A percentile compares a stretch with the other conserved stretches of the same genome.
These are phyloP conservation scores for Lophius americanus DNA, from an alignment of 2,797 vertebrate species.

Conservation along the genomic window DNA sequence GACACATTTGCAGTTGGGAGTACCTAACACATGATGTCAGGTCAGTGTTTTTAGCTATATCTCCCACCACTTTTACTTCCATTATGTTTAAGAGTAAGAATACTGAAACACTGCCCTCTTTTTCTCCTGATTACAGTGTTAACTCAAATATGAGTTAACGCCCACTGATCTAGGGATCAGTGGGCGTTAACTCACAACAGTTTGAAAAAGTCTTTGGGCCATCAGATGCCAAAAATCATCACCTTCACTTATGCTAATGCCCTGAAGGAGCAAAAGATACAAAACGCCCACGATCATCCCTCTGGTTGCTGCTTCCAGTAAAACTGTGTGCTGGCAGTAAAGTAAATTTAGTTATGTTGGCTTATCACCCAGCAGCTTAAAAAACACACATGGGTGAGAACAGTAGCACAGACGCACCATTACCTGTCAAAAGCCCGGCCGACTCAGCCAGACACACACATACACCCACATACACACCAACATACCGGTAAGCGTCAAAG, in stretches of 20 bases:
- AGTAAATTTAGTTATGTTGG: constrained; percentile 72
- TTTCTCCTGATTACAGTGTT: constrained; percentile 14
- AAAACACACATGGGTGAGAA: constrained; percentile 35
- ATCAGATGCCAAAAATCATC: constrained; percentile 59
- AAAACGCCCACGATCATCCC: constrained; percentile 40
- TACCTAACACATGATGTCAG: neutral
- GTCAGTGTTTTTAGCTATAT: neutral
- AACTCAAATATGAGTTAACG: constrained; percentile 12
- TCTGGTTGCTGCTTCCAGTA: constrained; percentile 46
- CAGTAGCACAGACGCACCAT: constrained; percentile 23
- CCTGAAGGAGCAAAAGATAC: constrained; percentile 40
- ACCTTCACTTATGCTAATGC: constrained; percentile 51
- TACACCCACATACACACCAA: constrained; percentile 43
- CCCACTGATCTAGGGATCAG: constrained; percentile 25
- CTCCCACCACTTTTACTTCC: neutral
- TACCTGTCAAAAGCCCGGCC: constrained; percentile 38
- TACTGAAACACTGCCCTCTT: neutral
- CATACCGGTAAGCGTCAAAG: constrained; percentile 57
- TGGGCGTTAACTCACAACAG: constrained; percentile 7
- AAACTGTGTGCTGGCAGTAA: constrained; percentile 58
- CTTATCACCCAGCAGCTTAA: constrained; percentile 51
- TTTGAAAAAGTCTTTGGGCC: constrained; percentile 29
- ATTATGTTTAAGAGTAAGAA: constrained; percentile 1
- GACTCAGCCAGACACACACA: constrained; percentile 11
- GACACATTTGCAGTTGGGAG: constrained; percentile 4